phyloP scores from a whole-genome alignment of 1,140 invertebrate genomes.

The Chelonus insularis region DNA sequence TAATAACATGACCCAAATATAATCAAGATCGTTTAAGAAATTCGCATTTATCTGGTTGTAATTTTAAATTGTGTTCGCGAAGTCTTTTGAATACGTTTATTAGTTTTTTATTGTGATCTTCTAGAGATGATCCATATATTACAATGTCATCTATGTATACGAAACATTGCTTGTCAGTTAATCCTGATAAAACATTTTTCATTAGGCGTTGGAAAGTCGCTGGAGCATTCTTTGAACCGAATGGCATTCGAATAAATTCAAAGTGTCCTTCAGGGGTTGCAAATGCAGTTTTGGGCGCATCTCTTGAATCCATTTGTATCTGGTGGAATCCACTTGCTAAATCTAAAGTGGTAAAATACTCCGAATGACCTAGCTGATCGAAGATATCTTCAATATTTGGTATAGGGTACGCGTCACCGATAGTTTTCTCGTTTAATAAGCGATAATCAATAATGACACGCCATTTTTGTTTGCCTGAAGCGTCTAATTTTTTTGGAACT shows the following conservation, averaged over 20 bases:
- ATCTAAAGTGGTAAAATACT: conserved; percentile 9
- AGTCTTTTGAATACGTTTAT: neutral
- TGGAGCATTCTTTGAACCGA: conserved; percentile 12
- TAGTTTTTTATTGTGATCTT: conserved; percentile 1
- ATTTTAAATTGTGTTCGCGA: neutral
- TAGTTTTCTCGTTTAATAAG: neutral
- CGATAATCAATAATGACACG: conserved; percentile 14
- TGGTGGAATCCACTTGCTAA: conserved; percentile 15
- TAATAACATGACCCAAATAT: conserved; percentile 39
- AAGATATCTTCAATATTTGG: conserved; percentile 14
- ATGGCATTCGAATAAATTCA: conserved; percentile 12
- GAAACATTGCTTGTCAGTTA: conserved; percentile 7
- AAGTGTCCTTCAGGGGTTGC: conserved; percentile 16
- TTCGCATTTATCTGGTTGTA: conserved; percentile 16
- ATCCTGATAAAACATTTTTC: conserved; percentile 3
- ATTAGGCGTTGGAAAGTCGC: conserved; percentile 17
- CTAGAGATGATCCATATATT: neutral
- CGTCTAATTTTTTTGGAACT: conserved; percentile 15
- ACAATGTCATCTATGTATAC: conserved; percentile 37
- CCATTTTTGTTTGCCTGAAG: conserved; percentile 15
- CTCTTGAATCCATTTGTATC: neutral
- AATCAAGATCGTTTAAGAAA: conserved; percentile 24
- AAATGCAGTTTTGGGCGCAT: conserved; percentile 10
- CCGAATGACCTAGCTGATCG: conserved; percentile 13
- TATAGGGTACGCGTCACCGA: conserved; percentile 13